Base-by-base conservation (phyloP, 2,888 invertebrate species). In the Stenurella melanura region DNA sequence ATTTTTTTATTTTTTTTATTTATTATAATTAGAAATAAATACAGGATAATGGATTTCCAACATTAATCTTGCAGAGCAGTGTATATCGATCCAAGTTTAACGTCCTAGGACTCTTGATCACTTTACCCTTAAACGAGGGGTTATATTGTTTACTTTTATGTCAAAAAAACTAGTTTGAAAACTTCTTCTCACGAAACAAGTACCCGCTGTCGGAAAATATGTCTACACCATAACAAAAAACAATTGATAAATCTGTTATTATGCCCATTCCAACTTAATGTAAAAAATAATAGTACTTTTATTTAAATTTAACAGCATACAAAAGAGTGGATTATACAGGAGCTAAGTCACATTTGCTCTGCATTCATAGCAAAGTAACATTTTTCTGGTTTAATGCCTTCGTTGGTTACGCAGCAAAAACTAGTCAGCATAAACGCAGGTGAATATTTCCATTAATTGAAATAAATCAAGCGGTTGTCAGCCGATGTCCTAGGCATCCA, bases 371-470 rank as follows among this genome's bases (percentile, higher is more conserved):
- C 78, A 80, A 81, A 80, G 76, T 74, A 78, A 81, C 81, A 85
- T 87, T 87, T 86, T 86, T 86, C 86, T 86, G 86, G 85, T 87
- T 85, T 86, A 83, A 84, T 86, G 84, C 86, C 83, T 86, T 83
- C 87, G 85, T 84, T 84, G 86, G 85, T 84, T 84, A 79, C 66
- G 79, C 78, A 68, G 81, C 82, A 86, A 87, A 87, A 87, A 87
- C 85, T 83, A 80, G 86, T 86, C 81, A 78, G 85, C 82, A 83
- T 83, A 84, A 85, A 85, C 83, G 83, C 85, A 84, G 87, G 87
- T 87, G 88, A 88, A 88, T 88, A 88, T 88, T 88, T 89, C 88
- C 88, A 89, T 89, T 88, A 88, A 88, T 89, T 89, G 88, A 88
- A 88, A 88, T 88, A 88, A 88, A 88, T 88, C 88, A 87, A 81